Evolutionary conservation across 2,888 invertebrate genomes (phyloP).

Genomic region (Ectobius pallidus): DNA sequence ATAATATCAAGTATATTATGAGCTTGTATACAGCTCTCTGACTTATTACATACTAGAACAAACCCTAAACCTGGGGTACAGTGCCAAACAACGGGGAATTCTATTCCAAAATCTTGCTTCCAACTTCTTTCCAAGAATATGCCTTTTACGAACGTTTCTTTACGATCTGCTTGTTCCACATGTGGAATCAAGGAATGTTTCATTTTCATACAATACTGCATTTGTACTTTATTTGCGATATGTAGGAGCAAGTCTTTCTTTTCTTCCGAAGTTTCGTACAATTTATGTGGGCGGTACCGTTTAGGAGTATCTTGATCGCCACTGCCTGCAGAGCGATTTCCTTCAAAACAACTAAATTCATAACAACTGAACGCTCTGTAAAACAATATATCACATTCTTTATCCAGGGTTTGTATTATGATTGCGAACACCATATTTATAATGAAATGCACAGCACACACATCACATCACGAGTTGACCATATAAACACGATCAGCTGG

Average conservation of each 20-base stretch:
- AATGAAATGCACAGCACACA: not conserved
- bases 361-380: constrained; percentile 39
- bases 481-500: no score
- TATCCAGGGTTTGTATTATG: constrained; percentile 38
- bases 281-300: not conserved
- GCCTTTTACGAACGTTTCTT: constrained; percentile 34
- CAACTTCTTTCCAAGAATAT: constrained; percentile 39
- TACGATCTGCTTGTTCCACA: not conserved
- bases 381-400: constrained; percentile 37
- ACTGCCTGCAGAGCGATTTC: not conserved
- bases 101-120: constrained; percentile 29
- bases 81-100: constrained; percentile 39
- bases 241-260: constrained; percentile 37
- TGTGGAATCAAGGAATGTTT: constrained; percentile 34
- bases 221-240: constrained; percentile 34
- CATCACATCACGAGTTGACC: no score
- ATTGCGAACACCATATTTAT: constrained; percentile 39
- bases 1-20: constrained; percentile 40
- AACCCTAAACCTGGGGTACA: constrained; percentile 36
- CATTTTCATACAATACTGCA: constrained; percentile 39
- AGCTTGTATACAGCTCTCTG: constrained; percentile 36
- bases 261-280: constrained; percentile 39
- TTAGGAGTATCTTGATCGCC: not conserved
- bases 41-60: constrained; percentile 32
- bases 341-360: not conserved